Percentiles rank a stretch among this genome's conserved stretches.
These are phyloP conservation scores for Gymnocypris eckloni DNA, from an alignment of 2,797 vertebrate genomes.

Conservation along the genomic window DNA sequence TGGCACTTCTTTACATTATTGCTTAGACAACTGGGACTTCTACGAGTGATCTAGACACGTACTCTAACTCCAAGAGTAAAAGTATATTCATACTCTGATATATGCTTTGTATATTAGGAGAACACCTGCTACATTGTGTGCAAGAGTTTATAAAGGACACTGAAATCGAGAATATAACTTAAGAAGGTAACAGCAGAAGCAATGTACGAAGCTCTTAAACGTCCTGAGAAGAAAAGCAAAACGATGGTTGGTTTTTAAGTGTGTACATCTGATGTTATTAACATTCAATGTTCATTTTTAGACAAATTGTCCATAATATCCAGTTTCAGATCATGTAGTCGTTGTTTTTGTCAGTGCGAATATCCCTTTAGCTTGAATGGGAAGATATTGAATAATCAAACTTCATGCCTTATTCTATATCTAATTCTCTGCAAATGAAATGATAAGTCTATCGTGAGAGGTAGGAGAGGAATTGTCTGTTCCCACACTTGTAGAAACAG, in stretches of 20 bases:
- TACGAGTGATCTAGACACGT: slow-evolving; percentile 18
- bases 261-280: slow-evolving; percentile 17
- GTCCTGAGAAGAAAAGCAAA: slow-evolving; percentile 51
- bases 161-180: slow-evolving; percentile 24
- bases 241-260: slow-evolving; percentile 26
- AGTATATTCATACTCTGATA: slow-evolving; percentile 26
- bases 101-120: slow-evolving; percentile 39
- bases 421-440: slow-evolving; percentile 36
- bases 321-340: not conserved
- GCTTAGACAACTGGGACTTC: slow-evolving; percentile 35
- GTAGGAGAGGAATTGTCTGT: slow-evolving; percentile 21
- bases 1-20: slow-evolving; percentile 42
- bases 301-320: slow-evolving; percentile 3
- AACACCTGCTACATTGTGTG: slow-evolving; percentile 16
- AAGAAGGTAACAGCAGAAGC: slow-evolving; percentile 10
- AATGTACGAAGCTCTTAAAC: not conserved
- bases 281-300: slow-evolving; percentile 41
- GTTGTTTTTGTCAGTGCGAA: not conserved
- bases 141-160: slow-evolving; percentile 31
- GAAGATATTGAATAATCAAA: slow-evolving; percentile 20
- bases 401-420: slow-evolving; percentile 30
- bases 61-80: slow-evolving; percentile 15
- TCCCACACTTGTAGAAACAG: slow-evolving; percentile 17
- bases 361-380: slow-evolving; percentile 16
- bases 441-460: slow-evolving; percentile 40